These are phyloP conservation scores for Drosophila willistoni DNA, from an alignment of 1,140 invertebrate species.

Conservation along the genomic window DNA sequence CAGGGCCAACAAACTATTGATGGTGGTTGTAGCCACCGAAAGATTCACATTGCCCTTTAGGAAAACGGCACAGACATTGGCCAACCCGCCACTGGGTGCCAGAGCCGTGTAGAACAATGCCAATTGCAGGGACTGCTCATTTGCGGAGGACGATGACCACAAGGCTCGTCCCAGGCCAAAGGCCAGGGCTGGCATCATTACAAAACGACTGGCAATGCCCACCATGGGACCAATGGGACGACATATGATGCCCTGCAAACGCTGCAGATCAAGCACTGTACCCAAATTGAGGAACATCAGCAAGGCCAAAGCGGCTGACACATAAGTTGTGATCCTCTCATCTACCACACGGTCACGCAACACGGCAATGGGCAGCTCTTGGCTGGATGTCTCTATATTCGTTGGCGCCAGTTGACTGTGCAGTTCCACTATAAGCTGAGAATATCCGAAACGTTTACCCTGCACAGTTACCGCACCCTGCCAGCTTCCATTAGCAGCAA, in stretches of 20 bases:
- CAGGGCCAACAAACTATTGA: constrained; percentile 56
- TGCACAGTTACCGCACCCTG: constrained; percentile 36
- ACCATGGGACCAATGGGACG: constrained; percentile 86
- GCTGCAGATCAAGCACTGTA: constrained; percentile 91
- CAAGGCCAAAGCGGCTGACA: constrained; percentile 43
- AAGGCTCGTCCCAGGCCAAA: constrained; percentile 47
- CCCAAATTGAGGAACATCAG: constrained; percentile 96
- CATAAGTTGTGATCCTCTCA: constrained; percentile 53
- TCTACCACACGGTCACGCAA: constrained; percentile 43
- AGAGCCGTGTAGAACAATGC: constrained; percentile 61
- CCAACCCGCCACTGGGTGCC: constrained; percentile 60
- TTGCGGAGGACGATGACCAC: constrained; percentile 21
- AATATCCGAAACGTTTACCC: constrained; percentile 48
- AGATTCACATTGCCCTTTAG: constrained; percentile 64
- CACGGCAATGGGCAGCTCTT: constrained; percentile 27
- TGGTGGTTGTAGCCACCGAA: constrained; percentile 57
- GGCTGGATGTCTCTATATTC: neutral
- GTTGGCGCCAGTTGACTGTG: neutral
- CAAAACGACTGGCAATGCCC: constrained; percentile 43
- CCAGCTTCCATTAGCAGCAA: constrained; percentile 43
- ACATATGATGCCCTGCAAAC: constrained; percentile 88
- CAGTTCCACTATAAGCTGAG: constrained; percentile 37
- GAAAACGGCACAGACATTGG: constrained; percentile 62
- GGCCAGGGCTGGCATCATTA: constrained; percentile 53
- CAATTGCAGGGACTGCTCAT: constrained; percentile 43